Base-by-base conservation (phyloP, 2,888 invertebrate genomes). In the Rhingia rostrata region DNA sequence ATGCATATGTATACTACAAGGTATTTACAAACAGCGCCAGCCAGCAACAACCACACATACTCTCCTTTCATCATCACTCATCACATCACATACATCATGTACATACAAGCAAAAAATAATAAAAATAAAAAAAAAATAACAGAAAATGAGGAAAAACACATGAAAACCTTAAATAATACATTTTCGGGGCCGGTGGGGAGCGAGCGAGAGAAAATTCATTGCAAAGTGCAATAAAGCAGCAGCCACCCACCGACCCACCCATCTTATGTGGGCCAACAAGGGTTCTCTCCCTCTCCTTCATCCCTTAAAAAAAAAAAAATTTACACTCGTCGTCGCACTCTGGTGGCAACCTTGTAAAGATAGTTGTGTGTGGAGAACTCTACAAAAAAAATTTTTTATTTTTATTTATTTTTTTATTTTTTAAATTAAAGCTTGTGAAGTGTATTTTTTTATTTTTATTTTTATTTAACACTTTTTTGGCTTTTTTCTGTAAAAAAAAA, bases 1-100 rank as follows among this genome's bases (percentile, higher is more conserved):
- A 90, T 90, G 90, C 91, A 88, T 90, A 90, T 89, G 91, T 90
- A 89, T 90, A 90, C 91, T 90, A 90, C 90, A 90, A 90, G 90
- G 90, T 90, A 90, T 83, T 83, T 66, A 82, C 74, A 64, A 74
- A 85, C 73, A 83, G 49, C 30, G 58, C 58, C 54, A 77, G 74
- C 74, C 83, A 75, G 53, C 81, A 77, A 67, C 43, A 63, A 63
- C 73, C 73, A 60, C 77, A 81, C 60, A 85, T 54, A 63, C 66
- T 37, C 43, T 43, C 22, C 22, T 22, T 22, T 22, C 22, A 22
- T 22, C 60, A 73, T 63, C 64, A 53, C 49, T 49, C 67, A 67
- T 60, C 61, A 41, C 54, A 53, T 54, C 60, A 66, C 63, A 72
- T 72, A 74, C 58, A 54, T 83, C 66, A 70, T 63, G 67, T 41